A percentile compares a stretch with the other conserved stretches of the same genome.
Conservation (phyloP, 2,888 invertebrate genomes). For the Tenthredo mesomela region DNA sequence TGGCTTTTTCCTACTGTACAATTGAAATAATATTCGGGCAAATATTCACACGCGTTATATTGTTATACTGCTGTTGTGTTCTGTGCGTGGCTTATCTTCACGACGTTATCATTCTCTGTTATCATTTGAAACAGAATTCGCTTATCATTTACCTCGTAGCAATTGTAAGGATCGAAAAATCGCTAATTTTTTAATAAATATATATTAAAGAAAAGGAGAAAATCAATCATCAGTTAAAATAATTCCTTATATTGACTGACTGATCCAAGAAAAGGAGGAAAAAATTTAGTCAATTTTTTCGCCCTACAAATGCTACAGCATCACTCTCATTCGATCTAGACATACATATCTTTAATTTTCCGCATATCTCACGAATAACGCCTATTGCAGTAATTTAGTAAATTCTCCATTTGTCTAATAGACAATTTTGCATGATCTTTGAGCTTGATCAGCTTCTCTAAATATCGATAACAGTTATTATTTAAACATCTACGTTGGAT, state of each 20-base stretch:
- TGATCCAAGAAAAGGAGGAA: too few species aligned
- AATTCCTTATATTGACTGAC: too few species aligned
- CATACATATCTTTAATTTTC: too few species aligned
- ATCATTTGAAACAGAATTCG: not conserved
- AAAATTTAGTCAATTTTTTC: too few species aligned
- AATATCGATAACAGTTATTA: conserved; percentile 34
- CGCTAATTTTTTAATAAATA: too few species aligned
- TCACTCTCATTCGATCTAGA: not conserved
- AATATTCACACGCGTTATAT: not conserved
- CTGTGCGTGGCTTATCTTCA: conserved; percentile 44
- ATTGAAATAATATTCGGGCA: conserved; percentile 49
- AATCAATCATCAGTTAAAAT: too few species aligned
- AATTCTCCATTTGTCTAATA: not conserved
- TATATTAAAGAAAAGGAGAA: too few species aligned
- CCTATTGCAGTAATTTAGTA: not conserved
- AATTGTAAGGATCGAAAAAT: not conserved
- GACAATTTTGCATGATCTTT: conserved; percentile 26
- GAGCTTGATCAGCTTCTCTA: conserved; percentile 46
- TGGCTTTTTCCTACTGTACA: conserved; percentile 56
- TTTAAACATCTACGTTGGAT: conserved; percentile 24
- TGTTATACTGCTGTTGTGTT: conserved; percentile 48
- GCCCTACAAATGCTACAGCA: not conserved
- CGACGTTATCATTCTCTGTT: conserved; percentile 25
- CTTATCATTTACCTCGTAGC: not conserved
- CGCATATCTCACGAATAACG: not conserved